Evolutionary conservation across 2,113 vertebrate genomes (phyloP).

Genomic region (Pterocles gutturalis): DNA sequence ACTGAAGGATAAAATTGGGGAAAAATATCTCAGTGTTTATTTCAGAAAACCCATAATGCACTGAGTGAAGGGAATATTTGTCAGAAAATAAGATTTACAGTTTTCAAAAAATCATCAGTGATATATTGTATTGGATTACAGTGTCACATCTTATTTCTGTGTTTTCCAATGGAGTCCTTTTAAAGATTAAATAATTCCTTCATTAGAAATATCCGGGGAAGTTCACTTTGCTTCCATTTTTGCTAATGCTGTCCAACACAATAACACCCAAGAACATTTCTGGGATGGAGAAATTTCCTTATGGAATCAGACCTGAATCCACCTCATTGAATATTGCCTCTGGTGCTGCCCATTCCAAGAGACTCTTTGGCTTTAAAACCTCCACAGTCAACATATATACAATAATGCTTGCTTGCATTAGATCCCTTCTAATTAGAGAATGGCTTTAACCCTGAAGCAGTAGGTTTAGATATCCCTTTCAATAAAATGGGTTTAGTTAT

Average conservation of each 20-base stretch:
- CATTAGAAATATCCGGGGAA: neutral
- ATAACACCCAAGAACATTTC: neutral
- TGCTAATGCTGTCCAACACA: neutral
- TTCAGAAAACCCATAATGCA: neutral
- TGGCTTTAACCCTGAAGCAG: neutral
- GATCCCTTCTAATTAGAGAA: constrained; percentile 42
- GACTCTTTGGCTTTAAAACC: constrained; percentile 17
- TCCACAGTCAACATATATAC: neutral
- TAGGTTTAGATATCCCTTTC: constrained; percentile 1
- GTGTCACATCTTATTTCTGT: neutral
- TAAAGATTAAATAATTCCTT: neutral
- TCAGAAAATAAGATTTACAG: neutral
- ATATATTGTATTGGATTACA: neutral
- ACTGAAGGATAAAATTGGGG: neutral
- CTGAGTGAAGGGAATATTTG: neutral
- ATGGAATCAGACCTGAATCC: neutral
- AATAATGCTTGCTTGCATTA: neutral
- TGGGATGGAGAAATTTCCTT: neutral
- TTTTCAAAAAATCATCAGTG: neutral
- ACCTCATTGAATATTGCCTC: neutral
- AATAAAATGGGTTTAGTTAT: constrained; percentile 43
- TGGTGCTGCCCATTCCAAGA: neutral
- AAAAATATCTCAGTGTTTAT: neutral
- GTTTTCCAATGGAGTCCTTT: neutral
- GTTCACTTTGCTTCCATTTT: constrained; percentile 8